Evolutionary conservation across 2,797 vertebrate genomes (phyloP), one percentile per base, ranked within the genome.

Genomic region (Ctenosaura bakeri): DNA sequence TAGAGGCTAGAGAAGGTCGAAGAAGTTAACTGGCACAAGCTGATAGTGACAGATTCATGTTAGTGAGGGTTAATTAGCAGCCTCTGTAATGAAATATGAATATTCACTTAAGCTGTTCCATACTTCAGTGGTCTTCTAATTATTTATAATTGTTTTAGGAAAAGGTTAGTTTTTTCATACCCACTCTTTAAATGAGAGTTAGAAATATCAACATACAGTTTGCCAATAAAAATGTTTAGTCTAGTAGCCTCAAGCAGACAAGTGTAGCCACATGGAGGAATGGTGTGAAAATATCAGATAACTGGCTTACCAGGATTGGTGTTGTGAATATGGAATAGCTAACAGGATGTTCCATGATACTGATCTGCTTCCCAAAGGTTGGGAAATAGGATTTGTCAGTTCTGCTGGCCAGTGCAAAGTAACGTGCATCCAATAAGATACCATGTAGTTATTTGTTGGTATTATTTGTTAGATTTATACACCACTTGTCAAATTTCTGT

Each of bases 11-110:
- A 84, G 62, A 92, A 95, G 94, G 94, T 97, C 88, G 82, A 79
- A 91, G 88, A 93, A 95, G 94, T 94, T 94, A 96, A 93, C 74
- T 66, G 92, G 77, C 90, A 91, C 92, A 94, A 95, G 93, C 90
- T 89, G 89, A 89, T 93, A 92, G 88, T 97, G 96, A 95, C 94
- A 96, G 95, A 78, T 95, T 95, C 91, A 90, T 95, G 91, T 88
- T 95, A 94, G 93, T 88, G 91, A 88, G 87, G 42, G 62, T 85
- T 94, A 96, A 95, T 96, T 95, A 95, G 93, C 86, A 52, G 87
- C 84, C 87, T 85, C 88, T 89, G 22, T 71, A 52, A 88, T 93
- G 92, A 96, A 92, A 86, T 93, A 93, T 0, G 26, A 88, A 89
- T 94, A 91, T 90, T 90, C 52, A 38, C 93, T 88, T 95, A 84